Evolutionary conservation across 1,140 invertebrate genomes (phyloP).

Genomic region (Cotesia vestalis): DNA sequence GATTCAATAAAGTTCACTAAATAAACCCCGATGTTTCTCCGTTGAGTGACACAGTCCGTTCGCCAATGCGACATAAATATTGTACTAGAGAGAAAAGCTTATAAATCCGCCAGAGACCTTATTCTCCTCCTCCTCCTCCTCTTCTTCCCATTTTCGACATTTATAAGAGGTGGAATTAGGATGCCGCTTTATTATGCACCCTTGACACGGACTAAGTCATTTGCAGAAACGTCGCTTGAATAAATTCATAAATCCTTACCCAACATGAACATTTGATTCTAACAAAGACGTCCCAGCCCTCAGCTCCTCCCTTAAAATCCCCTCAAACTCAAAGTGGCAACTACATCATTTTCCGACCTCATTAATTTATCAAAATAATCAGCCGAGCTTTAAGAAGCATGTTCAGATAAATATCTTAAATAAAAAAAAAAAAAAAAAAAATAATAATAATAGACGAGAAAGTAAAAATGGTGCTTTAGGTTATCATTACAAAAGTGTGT

Average conservation of each 20-base stretch:
- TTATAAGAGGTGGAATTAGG: conserved; percentile 21
- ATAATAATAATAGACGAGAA: conserved; percentile 8
- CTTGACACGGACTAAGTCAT: conserved; percentile 42
- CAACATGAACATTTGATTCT: conserved; percentile 18
- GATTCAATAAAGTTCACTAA: conserved; percentile 1
- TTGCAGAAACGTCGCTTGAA: conserved; percentile 43
- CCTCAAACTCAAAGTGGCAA: conserved; percentile 18
- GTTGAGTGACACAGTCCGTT: conserved; percentile 20
- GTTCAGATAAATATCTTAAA: neutral
- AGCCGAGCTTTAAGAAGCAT: neutral
- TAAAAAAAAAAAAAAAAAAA: conserved; percentile 25
- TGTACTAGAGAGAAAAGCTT: conserved; percentile 25
- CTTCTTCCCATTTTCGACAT: neutral
- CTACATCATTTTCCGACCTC: conserved; percentile 21
- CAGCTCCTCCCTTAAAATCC: conserved; percentile 13
- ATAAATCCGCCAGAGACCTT: neutral
- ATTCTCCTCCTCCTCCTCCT: too few species aligned
- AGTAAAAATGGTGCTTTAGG: conserved; percentile 40
- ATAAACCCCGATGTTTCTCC: conserved; percentile 2
- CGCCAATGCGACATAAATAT: conserved; percentile 12
- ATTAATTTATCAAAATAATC: conserved; percentile 15
- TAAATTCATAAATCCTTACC: conserved; percentile 45
- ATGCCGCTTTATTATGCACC: conserved; percentile 47
- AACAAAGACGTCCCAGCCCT: neutral
- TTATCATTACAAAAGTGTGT: conserved; percentile 34